Conservation (phyloP, 2,888 invertebrate genomes). For the Tuberolachnus salignus region DNA sequence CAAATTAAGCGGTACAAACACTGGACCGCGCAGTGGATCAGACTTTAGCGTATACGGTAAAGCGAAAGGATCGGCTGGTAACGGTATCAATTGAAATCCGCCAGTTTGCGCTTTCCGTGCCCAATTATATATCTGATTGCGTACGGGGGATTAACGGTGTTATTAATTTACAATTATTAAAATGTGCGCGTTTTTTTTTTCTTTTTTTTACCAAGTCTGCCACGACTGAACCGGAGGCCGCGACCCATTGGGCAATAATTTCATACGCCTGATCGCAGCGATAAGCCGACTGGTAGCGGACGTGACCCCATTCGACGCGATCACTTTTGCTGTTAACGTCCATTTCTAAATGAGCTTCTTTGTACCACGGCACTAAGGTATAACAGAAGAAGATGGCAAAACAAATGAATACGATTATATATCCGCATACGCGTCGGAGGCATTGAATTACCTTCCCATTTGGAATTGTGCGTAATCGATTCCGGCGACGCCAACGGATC, state of each 20-base stretch:
- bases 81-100: constrained; percentile 89
- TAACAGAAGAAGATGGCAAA: too few relatives aligned
- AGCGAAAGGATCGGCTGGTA: constrained; percentile 95
- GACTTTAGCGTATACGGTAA: constrained; percentile 92
- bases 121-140: constrained; percentile 72
- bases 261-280: constrained; percentile 91
- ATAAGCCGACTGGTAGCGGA: constrained; percentile 87
- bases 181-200: not conserved
- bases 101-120: constrained; percentile 86
- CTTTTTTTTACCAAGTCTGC: constrained; percentile 85
- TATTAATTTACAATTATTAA: not conserved
- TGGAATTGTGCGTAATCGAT: constrained; percentile 4
- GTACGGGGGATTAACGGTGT: too few relatives aligned
- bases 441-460: constrained; percentile 59
- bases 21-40: constrained; percentile 94
- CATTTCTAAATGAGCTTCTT: constrained; percentile 85
- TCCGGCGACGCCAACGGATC: constrained; percentile 56
- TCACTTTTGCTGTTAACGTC: constrained; percentile 84
- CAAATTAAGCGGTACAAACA: constrained; percentile 88
- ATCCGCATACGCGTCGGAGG: too few relatives aligned
- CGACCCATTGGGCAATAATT: constrained; percentile 94
- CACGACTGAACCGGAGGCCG: constrained; percentile 92
- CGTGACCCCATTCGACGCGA: constrained; percentile 94
- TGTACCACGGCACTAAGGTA: constrained; percentile 70
- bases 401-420: too few relatives aligned